Evolutionary conservation across 2,797 vertebrate species (phyloP), one percentile per base, ranked within the genome.

Genomic region (Adelosebastes latens): DNA sequence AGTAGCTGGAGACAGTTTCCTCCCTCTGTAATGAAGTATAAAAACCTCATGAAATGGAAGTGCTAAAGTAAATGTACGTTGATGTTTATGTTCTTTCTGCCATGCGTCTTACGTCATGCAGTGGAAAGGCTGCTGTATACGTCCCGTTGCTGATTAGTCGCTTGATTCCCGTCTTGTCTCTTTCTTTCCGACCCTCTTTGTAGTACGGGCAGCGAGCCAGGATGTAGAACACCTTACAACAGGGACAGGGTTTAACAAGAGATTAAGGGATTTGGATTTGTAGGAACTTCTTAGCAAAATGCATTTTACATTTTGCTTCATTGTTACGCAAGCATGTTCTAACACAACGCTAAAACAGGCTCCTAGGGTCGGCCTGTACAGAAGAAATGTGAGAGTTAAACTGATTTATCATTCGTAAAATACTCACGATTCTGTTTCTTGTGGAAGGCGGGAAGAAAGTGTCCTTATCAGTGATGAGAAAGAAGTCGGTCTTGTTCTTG

Each of bases 341-440:
- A 55, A 2, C 4, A 36, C 6, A 29, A 76, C 60, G 11, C 8
- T 20, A 31, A 42, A 34, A 59, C 3, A 39, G 73, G 16, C 2
- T 32, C 24, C 16, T 34, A 11, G 18, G 8, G 14, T 65, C 66
- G 46, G 27, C 0, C 73, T 52, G 20, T 49, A 11, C 55, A 46
- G 39, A 69, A 25, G 1, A 74, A 27, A 10, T 27, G 12, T 22
- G 34, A 62, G 27, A 36, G 18, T 24, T 22, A 18, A 60, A 16
- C 53, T 56, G 24, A 62, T 67, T 22, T 29, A 25, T 66, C 1
- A 18, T 63, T 78, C 2, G 14, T 31, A 24, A 34, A 42, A 46
- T 10, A 96, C 97, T 90, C 95, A 99, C 98, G 82, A 99, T 99
- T 94, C 98, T 97, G 96, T 99, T 99, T 87, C 98, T 97, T 13